phyloP scores from a whole-genome alignment of 2,888 invertebrate species.

The Nematopogon swammerdamellus region DNA sequence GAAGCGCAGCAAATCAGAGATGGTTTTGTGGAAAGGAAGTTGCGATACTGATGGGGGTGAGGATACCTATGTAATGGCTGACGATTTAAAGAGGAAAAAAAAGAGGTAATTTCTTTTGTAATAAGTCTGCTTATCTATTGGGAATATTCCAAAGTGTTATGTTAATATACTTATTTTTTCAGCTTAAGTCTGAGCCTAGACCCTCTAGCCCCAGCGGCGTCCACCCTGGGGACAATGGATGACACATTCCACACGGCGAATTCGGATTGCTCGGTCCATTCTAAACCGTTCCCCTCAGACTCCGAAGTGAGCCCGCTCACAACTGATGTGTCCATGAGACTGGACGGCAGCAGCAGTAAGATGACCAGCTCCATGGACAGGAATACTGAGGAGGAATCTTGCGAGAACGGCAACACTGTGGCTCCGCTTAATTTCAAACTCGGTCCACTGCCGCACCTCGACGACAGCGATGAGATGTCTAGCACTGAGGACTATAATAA shows the following conservation, averaged over 20 bases:
- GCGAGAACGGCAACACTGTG: constrained; percentile 12
- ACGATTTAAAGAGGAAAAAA: constrained; percentile 30
- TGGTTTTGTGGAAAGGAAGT: constrained; percentile 27
- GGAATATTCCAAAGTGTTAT: neutral
- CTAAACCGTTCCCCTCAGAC: constrained; percentile 14
- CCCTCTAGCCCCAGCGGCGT: constrained; percentile 45
- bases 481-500: constrained; percentile 59
- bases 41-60: constrained; percentile 15
- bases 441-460: constrained; percentile 34
- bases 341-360: constrained; percentile 6
- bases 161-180: constrained; percentile 11
- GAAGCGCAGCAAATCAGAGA: constrained; percentile 42
- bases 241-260: constrained; percentile 77
- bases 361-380: constrained; percentile 8
- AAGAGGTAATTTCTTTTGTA: constrained; percentile 30
- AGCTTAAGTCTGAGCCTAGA: constrained; percentile 69
- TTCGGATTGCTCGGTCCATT: constrained; percentile 45
- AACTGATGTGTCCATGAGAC: constrained; percentile 12
- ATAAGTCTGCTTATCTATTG: neutral
- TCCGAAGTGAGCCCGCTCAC: constrained; percentile 19
- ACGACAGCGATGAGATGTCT: constrained; percentile 59
- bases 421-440: constrained; percentile 22
- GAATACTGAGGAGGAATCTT: constrained; percentile 3
- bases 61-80: constrained; percentile 12
- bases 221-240: constrained; percentile 37